phyloP scores from a whole-genome alignment of 2,797 vertebrate species.

The Pseudomugil gertrudae region DNA sequence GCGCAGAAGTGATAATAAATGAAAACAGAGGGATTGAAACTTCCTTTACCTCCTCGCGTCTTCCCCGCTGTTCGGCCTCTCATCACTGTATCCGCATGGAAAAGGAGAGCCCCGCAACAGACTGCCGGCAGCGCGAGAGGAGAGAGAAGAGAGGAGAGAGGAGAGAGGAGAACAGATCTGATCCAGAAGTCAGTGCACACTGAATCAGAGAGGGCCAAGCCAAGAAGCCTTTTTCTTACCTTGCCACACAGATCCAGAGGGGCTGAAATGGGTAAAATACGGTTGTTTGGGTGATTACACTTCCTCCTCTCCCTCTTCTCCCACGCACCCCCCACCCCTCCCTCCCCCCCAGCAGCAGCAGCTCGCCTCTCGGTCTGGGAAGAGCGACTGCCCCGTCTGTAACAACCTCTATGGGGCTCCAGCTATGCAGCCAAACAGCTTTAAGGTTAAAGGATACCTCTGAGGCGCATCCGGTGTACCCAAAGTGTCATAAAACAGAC shows the following conservation, averaged over 20 bases:
- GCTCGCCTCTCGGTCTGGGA: slow-evolving; percentile 49
- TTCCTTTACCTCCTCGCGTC: slow-evolving; percentile 60
- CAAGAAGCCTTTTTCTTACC: slow-evolving; percentile 62
- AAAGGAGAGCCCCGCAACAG: slow-evolving; percentile 34
- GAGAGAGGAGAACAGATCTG: slow-evolving; percentile 42
- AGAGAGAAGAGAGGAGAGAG: slow-evolving; percentile 23
- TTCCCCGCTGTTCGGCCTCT: slow-evolving; percentile 50
- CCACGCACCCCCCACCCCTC: slow-evolving; percentile 3
- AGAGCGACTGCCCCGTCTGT: slow-evolving; percentile 52
- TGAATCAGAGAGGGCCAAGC: slow-evolving; percentile 58
- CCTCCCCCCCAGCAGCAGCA: neutral
- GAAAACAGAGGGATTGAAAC: neutral
- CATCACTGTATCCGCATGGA: slow-evolving; percentile 56
- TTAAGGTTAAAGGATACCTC: slow-evolving; percentile 33
- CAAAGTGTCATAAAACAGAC: slow-evolving; percentile 34
- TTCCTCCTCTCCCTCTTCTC: slow-evolving; percentile 46
- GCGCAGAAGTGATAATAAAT: slow-evolving; percentile 3
- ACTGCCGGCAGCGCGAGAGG: slow-evolving; percentile 38
- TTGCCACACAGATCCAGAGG: slow-evolving; percentile 72
- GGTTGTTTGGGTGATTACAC: slow-evolving; percentile 78
- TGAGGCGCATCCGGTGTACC: slow-evolving; percentile 45
- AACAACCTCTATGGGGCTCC: slow-evolving; percentile 50
- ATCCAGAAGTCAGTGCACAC: slow-evolving; percentile 50
- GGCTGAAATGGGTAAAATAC: slow-evolving; percentile 70
- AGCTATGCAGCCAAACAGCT: slow-evolving; percentile 49